Evolutionary conservation across 2,888 invertebrate species (phyloP), one percentile per base, ranked within the genome.

Genomic region (Scaptomyza tumidula): DNA sequence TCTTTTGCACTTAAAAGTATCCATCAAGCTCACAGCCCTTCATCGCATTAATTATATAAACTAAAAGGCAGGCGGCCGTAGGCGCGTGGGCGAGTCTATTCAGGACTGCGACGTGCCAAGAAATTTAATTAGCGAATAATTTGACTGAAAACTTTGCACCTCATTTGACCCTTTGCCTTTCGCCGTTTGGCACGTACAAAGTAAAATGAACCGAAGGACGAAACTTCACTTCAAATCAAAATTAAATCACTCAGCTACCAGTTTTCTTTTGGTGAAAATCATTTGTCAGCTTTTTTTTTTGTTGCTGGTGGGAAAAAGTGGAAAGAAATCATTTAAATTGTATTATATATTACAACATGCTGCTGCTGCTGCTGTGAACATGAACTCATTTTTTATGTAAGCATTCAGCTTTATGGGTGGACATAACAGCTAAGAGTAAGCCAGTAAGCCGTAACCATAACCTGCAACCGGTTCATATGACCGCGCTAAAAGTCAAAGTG

Each of bases 71-170:
- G 37, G 55, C 44, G 44, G 53, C 48, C 31, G 14, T 16, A 16
- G 49, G 29, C 43, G 27, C 65, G n/a, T n/a, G n/a, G n/a, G n/a
- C 59, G 52, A 59, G 65, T 58, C n/a, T n/a, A 69, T 67, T 83
- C 59, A 63, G 57, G 46, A 45, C 46, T 33, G 29, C 55, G 59
- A 89, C 89, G 80, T 85, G 89, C 59, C 70, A 62, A 62, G 89
- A 73, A 85, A 85, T 89, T 85, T 79, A 85, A 85, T 85, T 85
- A 85, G 71, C 71, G 75, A 69, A 70, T 78, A 87, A 79, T 79
- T 74, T 69, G 52, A 62, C 53, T 53, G 65, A 49, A 63, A 66
- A 54, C 66, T 80, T 83, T 33, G 62, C 78, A 73, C 70, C 86
- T 69, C 80, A 48, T 77, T 50, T 6, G 19, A 33, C n/a, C 27